Percentiles rank a stretch among this genome's conserved stretches.
These are phyloP conservation scores for Corythornis cristatus DNA, from an alignment of 2,113 vertebrate genomes.

Conservation along the genomic window DNA sequence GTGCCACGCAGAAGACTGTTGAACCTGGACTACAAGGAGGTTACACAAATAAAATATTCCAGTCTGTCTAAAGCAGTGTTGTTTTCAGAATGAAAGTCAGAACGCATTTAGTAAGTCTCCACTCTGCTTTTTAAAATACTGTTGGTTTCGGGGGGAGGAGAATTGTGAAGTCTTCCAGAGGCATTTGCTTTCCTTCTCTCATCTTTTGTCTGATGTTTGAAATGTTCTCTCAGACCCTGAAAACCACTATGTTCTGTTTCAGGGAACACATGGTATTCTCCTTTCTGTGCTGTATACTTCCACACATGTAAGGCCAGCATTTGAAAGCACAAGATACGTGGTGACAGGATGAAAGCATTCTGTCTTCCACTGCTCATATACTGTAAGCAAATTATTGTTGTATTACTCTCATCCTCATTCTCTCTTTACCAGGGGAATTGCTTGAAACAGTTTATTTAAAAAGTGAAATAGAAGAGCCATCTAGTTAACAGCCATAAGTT, in stretches of 20 bases:
- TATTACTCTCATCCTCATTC: neutral
- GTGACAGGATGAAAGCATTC: neutral
- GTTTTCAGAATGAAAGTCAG: neutral
- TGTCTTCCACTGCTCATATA: neutral
- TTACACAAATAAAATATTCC: neutral
- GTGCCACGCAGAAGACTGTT: neutral
- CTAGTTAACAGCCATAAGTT: neutral
- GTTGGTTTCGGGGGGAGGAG: neutral
- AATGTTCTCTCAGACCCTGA: neutral
- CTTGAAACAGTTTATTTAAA: neutral
- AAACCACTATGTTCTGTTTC: neutral
- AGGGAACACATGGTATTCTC: neutral
- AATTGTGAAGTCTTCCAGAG: neutral
- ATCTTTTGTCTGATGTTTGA: neutral
- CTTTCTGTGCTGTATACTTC: neutral
- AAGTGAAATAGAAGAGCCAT: neutral
- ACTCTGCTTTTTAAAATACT: neutral
- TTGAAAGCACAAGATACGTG: neutral
- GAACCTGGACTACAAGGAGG: neutral
- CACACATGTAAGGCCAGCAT: neutral
- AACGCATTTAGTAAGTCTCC: rapidly evolving
- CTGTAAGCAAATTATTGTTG: neutral
- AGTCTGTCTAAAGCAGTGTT: neutral
- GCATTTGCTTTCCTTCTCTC: neutral
- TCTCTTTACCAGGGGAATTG: neutral